Evolutionary conservation across 1,140 invertebrate species (phyloP).

Genomic region (Drosophila bipectinata): DNA sequence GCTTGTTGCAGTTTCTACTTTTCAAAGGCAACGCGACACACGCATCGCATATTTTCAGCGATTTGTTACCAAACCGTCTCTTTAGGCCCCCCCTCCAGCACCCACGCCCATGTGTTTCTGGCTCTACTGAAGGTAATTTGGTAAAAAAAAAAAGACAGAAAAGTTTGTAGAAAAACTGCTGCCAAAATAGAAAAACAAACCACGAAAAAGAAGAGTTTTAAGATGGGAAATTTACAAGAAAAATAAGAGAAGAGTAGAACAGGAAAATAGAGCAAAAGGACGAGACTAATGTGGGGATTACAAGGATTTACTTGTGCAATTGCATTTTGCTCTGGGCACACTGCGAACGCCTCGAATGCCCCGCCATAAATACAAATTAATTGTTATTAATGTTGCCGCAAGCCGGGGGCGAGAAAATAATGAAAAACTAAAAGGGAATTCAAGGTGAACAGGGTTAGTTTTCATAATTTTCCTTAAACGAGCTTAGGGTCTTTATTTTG

Average conservation of each 20-base stretch:
- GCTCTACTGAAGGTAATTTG: conserved; percentile 68
- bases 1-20: conserved; percentile 44
- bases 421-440: neutral
- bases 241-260: neutral
- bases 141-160: conserved; percentile 57
- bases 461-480: neutral
- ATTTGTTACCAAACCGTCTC: conserved; percentile 50
- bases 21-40: conserved; percentile 47
- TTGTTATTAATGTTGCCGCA: conserved; percentile 47
- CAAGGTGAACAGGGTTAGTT: neutral
- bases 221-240: conserved; percentile 15
- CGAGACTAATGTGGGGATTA: conserved; percentile 75
- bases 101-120: conserved; percentile 10
- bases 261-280: neutral
- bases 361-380: conserved; percentile 71
- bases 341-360: conserved; percentile 10
- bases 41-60: conserved; percentile 71
- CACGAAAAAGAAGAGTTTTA: neutral
- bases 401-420: neutral
- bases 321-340: conserved; percentile 49
- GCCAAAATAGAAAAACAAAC: conserved; percentile 13
- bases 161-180: neutral
- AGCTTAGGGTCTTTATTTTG: too few relatives aligned
- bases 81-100: neutral
- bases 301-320: conserved; percentile 80